Base-by-base conservation (phyloP, 2,113 vertebrate species). In the Bujurquina vittata region DNA sequence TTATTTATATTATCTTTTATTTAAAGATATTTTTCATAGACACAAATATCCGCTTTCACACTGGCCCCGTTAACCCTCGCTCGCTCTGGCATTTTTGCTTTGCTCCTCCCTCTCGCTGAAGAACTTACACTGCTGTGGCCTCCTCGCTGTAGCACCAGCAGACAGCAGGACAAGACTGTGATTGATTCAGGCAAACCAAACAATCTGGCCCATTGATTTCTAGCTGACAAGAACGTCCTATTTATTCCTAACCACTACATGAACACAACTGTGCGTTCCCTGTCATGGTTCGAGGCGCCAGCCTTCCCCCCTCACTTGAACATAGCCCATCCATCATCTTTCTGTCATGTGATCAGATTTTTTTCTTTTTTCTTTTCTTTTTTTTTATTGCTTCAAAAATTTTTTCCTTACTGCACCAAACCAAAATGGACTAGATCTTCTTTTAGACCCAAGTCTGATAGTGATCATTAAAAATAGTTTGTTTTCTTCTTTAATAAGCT, bases 171-270 rank as follows among this genome's bases (percentile, higher is more conserved):
- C 95, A 95, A 95, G 87, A 89, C 92, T 83, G 80, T 89, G 92
- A 95, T 95, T 95, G 91, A 95, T 94, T 94, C 92, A 22, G 83
- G 89, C 83, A 78, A 89, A 86, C 83, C 88, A 92, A 89, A 95
- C 94, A 95, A 93, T 94, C 92, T 89, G 84, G 63, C 88, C 91
- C 92, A 93, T 94, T 95, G 90, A 95, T 91, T 92, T 92, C 87
- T 61, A 79, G 81, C 76, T 10, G 54, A 92, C 87, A 89, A 85
- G 73, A 91, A 80, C 43, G 37, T 89, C 76, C 91, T 89, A 91
- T 91, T 88, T 89, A 67, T 87, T 84, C 75, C 87, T 61, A 59
- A 78, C 84, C 31, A 76, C 29, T 85, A 86, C 87, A 84, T 77
- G 60, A 91, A 85, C 84, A 17, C 72, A 56, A 72, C 89, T 85